phyloP scores from a whole-genome alignment of 2,113 vertebrate genomes.

The Dasyornis broadbenti region DNA sequence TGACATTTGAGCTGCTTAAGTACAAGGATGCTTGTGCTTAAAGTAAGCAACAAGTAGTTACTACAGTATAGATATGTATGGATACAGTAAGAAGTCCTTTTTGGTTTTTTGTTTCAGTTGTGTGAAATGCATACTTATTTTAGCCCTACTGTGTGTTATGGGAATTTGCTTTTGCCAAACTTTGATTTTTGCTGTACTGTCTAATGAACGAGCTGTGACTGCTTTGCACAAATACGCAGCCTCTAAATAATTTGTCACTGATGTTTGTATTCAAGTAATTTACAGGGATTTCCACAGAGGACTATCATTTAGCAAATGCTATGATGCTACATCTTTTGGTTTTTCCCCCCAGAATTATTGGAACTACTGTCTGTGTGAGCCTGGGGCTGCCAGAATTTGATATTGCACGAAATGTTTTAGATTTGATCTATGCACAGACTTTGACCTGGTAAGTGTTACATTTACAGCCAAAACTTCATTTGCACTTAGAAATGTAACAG shows the following conservation, averaged over 20 bases:
- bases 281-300: background rate
- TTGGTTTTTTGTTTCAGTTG: background rate
- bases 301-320: background rate
- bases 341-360: slow-evolving; percentile 74
- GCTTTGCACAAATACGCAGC: background rate
- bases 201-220: background rate
- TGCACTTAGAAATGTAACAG: background rate
- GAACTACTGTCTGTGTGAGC: slow-evolving; percentile 67
- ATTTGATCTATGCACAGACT: slow-evolving; percentile 92
- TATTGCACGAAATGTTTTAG: slow-evolving; percentile 89
- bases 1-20: background rate
- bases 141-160: background rate
- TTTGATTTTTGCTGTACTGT: background rate
- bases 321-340: background rate
- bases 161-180: background rate
- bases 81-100: background rate
- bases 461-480: background rate
- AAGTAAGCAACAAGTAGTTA: background rate
- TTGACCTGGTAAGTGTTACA: slow-evolving; percentile 83
- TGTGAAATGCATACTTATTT: background rate
- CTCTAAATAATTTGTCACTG: background rate
- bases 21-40: background rate
- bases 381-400: slow-evolving; percentile 89
- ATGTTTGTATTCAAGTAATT: background rate
- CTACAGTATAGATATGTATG: no score